Base-by-base conservation (phyloP, 1,140 invertebrate genomes). In the Drosophila carrolli region DNA sequence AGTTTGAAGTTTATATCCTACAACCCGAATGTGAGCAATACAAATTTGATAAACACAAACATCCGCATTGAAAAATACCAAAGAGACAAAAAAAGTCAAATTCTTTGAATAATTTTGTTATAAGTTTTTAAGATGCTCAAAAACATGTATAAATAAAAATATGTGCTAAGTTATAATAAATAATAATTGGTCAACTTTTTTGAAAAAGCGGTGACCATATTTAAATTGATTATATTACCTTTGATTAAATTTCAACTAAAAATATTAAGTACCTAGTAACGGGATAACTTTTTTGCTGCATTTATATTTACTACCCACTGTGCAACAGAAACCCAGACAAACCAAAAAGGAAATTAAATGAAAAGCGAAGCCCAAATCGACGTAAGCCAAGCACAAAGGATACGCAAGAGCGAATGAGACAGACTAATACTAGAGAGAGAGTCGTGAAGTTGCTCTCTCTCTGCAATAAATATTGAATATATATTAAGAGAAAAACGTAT, bases 381-480 rank as follows among this genome's bases (percentile, higher is more conserved):
- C 43, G 43, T 14, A 35, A 37, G 37, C 67, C 29, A 71, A 47
- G 46, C 63, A 70, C 65, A 71, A 71, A 56, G 43, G 67, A 57
- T 41, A 23, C 14, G 16, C n/a, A 8, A 16, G 11, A 19, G 41
- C 16, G 43, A 67, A 32, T 40, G 43, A 38, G 62, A 4, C 32
- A 23, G 16, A 37, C 16, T n/a, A 23, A 23, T 16, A 37, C 14
- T 19, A 16, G 38, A 38, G 14, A 43, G 61, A 66, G 19, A 29
- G 9, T 9, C 40, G 6, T 35, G 40, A 68, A 38, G 19, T 29
- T 55, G 40, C 27, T 53, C 66, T 66, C 48, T 46, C 32, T 46
- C 37, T 38, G 51, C 57, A 38, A 61, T 75, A 76, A 66, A 72
- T 79, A 83, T 79, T 75, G 32, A 61, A 79, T 47, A 63, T 41